phyloP scores from a whole-genome alignment of 37 sponge, comb jelly and placozoan species.

The Oscarella lobularis region DNA sequence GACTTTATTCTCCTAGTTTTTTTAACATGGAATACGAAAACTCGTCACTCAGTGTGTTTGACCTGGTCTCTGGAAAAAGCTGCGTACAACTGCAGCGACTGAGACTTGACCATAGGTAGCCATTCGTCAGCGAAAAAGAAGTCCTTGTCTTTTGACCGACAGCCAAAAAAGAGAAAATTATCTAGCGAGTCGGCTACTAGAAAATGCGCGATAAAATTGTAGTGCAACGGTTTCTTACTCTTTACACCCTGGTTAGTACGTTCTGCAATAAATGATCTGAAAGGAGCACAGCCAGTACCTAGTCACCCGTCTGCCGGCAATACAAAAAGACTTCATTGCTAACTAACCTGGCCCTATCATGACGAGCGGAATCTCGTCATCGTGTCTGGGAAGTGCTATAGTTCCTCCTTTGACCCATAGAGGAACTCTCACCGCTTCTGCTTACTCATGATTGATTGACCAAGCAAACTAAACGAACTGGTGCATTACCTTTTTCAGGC shows the following conservation, averaged over 20 bases:
- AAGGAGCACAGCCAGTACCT: constrained; percentile 98
- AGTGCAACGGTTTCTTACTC: too few relatives aligned
- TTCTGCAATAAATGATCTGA: constrained; percentile 76
- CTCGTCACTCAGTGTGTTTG: too few relatives aligned
- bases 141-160: constrained; percentile 64
- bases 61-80: constrained; percentile 93
- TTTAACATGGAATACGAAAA: too few relatives aligned
- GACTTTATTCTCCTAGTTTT: constrained; percentile 60
- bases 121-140: constrained; percentile 79
- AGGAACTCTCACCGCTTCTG: constrained; percentile 33
- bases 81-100: constrained; percentile 37
- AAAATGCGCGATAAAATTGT: too few relatives aligned
- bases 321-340: background rate
- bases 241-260: constrained; percentile 13
- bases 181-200: too few relatives aligned
- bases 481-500: background rate
- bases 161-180: constrained; percentile 86
- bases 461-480: background rate
- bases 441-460: background rate
- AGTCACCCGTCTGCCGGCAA: background rate
- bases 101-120: constrained; percentile 19
- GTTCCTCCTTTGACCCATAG: constrained; percentile 70
- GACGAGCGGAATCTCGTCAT: constrained; percentile 42
- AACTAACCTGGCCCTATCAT: constrained; percentile 72
- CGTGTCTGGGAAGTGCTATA: constrained; percentile 28